Evolutionary conservation across 2,797 vertebrate genomes (phyloP), one percentile per base, ranked within the genome.

Genomic region (Muraenolepis orangiensis): DNA sequence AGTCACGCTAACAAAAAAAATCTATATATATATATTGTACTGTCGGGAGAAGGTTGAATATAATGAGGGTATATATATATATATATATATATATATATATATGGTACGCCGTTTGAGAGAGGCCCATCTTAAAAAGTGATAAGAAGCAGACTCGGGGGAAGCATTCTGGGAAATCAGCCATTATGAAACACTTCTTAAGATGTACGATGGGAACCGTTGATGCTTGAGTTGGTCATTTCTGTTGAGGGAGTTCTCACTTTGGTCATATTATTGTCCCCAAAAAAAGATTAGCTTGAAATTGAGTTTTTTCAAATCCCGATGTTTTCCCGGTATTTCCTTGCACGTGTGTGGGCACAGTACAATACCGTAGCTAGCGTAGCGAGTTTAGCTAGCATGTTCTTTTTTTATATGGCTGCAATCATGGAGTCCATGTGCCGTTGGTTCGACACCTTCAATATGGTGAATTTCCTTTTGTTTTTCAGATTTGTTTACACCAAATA

Each of bases 101-200:
- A 87, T 86, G 89, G 87, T 83, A 80, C 81, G 82, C 79, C 83
- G 79, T 80, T 86, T 89, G 71, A 87, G 87, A 81, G 85, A 83
- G 89, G 89, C 90, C 87, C 88, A 89, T 89, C 88, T 90, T 87
- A 91, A 87, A 81, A 89, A 90, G 88, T 87, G 87, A 91, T 90
- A 88, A 88, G 73, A 78, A 86, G 81, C 73, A 70, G 76, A 69
- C 87, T 85, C 85, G 61, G 23, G 85, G 82, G 87, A 89, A 40
- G 81, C n/a, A n/a, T n/a, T n/a, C n/a, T n/a, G n/a, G n/a, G 83
- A 86, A 87, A 90, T 89, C 87, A 85, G 85, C 74, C 32, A 34
- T 34, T 34, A 87, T 89, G 83, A 88, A 88, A 89, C 81, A 86
- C 73, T 84, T 82, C 81, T 80, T 82, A n/a, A n/a, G n/a, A n/a